Base-by-base conservation (phyloP, 2,113 vertebrate species). In the Lamprologus callipterus region DNA sequence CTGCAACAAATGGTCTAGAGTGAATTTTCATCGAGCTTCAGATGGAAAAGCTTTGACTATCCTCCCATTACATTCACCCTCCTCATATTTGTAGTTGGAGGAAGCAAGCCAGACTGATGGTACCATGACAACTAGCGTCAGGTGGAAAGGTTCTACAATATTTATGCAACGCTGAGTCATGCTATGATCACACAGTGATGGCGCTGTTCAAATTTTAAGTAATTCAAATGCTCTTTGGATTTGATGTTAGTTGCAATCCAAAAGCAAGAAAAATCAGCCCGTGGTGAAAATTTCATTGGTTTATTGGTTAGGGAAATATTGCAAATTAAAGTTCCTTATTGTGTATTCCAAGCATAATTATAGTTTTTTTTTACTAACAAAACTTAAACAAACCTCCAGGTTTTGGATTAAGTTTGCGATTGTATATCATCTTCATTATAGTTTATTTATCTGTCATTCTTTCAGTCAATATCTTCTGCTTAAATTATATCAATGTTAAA, bases 71-170 rank as follows among this genome's bases (percentile, higher is more conserved):
- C 79, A 80, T 90, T 80, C 81, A 85, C 89, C 11, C 73, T 47
- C 78, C 79, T 81, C 19, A 23, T 94, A 81, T 95, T 93, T 95
- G 86, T 94, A 90, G 92, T 91, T 57, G 83, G 73, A 84, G 87
- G 87, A 58, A 54, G 49, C 45, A 53, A 81, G 83, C 58, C 73
- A 79, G 89, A 49, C 80, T 68, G 82, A 60, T 88, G 88, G 83
- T 82, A 47, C 82, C 91, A 93, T 94, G 65, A 90, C 91, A 95
- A 93, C 92, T 57, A 83, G 90, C 81, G 21, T 91, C 57, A 88
- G 87, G 89, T 84, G 68, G 83, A 90, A 89, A 78, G 78, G 88
- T 88, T 81, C 26, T 82, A 13, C 81, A 88, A 80, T 87, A 73
- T 94, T 91, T 88, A 55, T 82, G 85, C 70, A 45, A 80, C 0